Base-by-base conservation (phyloP, 64 coral and sea anemone genomes). In the Pocillopora verrucosa region DNA sequence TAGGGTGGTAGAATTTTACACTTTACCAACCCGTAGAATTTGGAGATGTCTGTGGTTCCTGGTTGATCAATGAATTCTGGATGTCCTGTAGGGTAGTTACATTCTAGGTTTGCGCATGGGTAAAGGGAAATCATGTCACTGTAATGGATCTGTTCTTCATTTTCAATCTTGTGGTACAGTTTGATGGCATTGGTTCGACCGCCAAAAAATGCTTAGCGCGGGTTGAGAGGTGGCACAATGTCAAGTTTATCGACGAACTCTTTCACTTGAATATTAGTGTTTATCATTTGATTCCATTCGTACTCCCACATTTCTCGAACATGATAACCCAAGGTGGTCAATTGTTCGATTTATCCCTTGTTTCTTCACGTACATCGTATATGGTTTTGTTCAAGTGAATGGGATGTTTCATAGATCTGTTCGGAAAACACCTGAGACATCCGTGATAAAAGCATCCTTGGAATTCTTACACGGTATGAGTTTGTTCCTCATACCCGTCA, bases 121-220 rank as follows among this genome's bases (percentile, higher is more conserved):
- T 90, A 90, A 16, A 90, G 25, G 0, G 35, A 56, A 2, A 77
- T 90, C 16, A 80, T 37, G 9, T 80, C 88, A 60, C 65, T 41
- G 17, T 89, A 89, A 1, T 16, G 25, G 22, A 89, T 79, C 11
- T 22, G 13, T 13, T 80, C 58, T 6, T 20, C 63, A 10, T 41
- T 17, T 5, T 38, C 3, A 16, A 45, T n/a, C 3, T 57, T 20
- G 9, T 22, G 10, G 24, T 80, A 70, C 3, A 89, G 34, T 7
- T 72, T 30, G 3, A 91, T 13, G n/a, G 77, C 79, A 16, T 84
- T 91, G 14, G 79, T 90, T 1, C 89, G 65, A 0, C 89, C 89
- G 0, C 89, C 89, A 67, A 90, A 90, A 22, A 90, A 90, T 0
- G 89, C 89, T 10, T 89, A 75, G 1, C 75, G 65, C 56, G 65